These are phyloP conservation scores for Aphodius granarius DNA, from an alignment of 2,888 invertebrate genomes.

Conservation along the genomic window DNA sequence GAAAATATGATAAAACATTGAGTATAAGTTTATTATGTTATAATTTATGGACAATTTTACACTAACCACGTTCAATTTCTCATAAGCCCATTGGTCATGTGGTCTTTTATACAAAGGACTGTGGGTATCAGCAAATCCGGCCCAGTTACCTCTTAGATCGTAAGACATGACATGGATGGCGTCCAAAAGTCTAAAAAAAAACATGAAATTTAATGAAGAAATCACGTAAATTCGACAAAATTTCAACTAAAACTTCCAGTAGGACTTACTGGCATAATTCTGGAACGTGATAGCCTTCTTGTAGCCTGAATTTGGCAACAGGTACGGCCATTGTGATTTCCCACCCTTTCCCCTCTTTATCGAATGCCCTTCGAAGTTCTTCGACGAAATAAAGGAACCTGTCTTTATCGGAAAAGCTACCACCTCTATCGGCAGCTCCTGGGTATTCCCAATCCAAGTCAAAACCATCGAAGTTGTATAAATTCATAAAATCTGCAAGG, in stretches of 20 bases:
- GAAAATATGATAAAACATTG: not conserved
- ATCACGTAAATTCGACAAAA: too few relatives aligned
- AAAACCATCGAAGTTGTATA: conserved; percentile 86
- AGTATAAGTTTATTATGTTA: not conserved
- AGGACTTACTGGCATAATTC: conserved; percentile 80
- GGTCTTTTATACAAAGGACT: conserved; percentile 84
- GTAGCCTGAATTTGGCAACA: conserved; percentile 80
- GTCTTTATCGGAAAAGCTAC: conserved; percentile 82
- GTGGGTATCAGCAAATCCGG: conserved; percentile 87
- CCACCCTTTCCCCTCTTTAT: conserved; percentile 74
- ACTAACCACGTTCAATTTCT: conserved; percentile 85
- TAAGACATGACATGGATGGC: conserved; percentile 87
- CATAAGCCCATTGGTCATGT: conserved; percentile 88
- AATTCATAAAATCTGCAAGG: conserved; percentile 74
- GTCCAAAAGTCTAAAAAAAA: conserved; percentile 65
- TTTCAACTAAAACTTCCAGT: not conserved
- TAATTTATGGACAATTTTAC: conserved; percentile 8
- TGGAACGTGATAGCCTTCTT: conserved; percentile 89
- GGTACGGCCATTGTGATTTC: conserved; percentile 91
- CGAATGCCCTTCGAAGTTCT: conserved; percentile 78
- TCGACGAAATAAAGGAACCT: conserved; percentile 80
- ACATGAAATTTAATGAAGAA: not conserved
- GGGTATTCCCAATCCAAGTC: conserved; percentile 96
- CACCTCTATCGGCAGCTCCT: conserved; percentile 84
- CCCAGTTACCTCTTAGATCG: conserved; percentile 87